These are phyloP conservation scores for Drosophila merina DNA, from an alignment of 2,888 invertebrate species.

Conservation along the genomic window DNA sequence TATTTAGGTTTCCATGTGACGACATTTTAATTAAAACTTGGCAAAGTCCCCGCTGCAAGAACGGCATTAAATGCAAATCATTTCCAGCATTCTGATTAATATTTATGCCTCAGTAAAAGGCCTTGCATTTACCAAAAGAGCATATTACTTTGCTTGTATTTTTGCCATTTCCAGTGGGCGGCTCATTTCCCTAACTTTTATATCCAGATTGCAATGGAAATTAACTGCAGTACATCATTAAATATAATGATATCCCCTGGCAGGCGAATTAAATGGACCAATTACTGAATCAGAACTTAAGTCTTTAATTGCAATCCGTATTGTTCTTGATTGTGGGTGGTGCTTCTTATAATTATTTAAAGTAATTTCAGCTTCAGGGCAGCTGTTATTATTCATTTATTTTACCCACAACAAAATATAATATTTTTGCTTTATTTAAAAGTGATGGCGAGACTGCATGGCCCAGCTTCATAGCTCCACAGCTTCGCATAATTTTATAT, in stretches of 20 bases:
- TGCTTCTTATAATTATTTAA: constrained; percentile 10
- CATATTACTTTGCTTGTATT: constrained; percentile 8
- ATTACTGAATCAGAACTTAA: constrained; percentile 9
- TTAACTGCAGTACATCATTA: constrained; percentile 1
- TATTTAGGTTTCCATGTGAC: constrained; percentile 45
- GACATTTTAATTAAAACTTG: constrained; percentile 75
- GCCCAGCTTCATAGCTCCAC: background rate
- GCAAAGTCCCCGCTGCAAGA: constrained; percentile 19
- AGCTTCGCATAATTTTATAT: background rate
- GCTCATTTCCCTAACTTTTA: background rate
- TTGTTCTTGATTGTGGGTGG: background rate
- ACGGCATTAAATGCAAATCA: constrained; percentile 45
- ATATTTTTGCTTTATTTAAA: constrained; percentile 1
- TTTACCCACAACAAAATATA: background rate
- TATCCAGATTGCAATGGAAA: constrained; percentile 3
- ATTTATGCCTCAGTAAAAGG: constrained; percentile 29
- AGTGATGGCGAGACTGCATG: constrained; percentile 3
- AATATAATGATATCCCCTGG: constrained; percentile 1
- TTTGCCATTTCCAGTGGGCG: constrained; percentile 2
- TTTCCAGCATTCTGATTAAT: constrained; percentile 36
- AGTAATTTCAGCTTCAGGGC: background rate
- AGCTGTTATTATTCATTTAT: constrained; percentile 7
- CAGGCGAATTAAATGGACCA: constrained; percentile 11
- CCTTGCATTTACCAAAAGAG: constrained; percentile 21
- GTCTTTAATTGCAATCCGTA: constrained; percentile 8